Base-by-base conservation (phyloP, 2,888 invertebrate genomes). In the Platypus cylindrus region DNA sequence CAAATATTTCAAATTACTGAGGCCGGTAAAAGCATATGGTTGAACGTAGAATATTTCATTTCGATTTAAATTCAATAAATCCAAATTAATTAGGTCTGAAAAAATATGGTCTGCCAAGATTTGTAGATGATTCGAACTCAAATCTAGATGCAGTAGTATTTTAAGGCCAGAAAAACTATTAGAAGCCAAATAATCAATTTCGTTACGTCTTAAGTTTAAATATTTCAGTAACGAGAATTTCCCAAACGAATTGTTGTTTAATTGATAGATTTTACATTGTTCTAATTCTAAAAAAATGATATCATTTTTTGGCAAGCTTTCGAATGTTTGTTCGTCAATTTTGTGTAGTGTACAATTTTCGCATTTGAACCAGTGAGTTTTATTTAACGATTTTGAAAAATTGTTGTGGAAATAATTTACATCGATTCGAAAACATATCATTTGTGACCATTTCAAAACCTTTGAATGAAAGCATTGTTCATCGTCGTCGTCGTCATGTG, bases 31-130 rank as follows among this genome's bases (percentile, higher is more conserved):
- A n/a, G 60, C 55, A 20, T 61, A 53, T 2, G 53, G 51, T 15
- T 62, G 56, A 17, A 64, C 41, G 5, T 47, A 47, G 31, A 50
- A 53, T 45, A 65, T 59, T 17, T 45, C 47, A 45, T 64, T 64
- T 32, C 48, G 43, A 36, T 57, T 55, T 44, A 64, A 36, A 25
- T 57, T 60, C 14, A 64, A 45, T 12, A 59, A 52, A 38, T 59
- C 58, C 22, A 66, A 48, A 30, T 51, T 59, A 26, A 51, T 51
- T 29, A 65, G 38, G 17, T 60, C 59, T 2, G 49, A 40, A 45
- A 66, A 65, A 3, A 56, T 43, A 22, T 59, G 54, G 14, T 52
- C 56, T 1, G 50, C 47, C 3, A 66, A 32, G 12, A 52, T 51
- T 34, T 47, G 48, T 9, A 63, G 30, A 17, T 34, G 37, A 42